Conservation (phyloP, 2,888 invertebrate species). For the Zaprionus obscuricornis region DNA sequence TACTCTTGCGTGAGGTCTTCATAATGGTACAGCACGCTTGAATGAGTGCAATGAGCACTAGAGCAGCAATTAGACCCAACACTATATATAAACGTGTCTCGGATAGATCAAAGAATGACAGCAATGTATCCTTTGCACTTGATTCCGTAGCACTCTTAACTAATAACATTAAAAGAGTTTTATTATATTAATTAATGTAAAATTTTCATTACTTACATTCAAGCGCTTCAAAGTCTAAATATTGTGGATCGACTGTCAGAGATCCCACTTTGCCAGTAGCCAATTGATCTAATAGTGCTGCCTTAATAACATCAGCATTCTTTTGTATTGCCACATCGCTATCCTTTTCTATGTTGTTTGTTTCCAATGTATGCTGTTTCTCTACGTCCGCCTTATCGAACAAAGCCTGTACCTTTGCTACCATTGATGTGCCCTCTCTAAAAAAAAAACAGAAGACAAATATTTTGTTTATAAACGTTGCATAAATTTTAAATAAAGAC, state of each 20-base stretch:
- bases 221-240: constrained; percentile 88
- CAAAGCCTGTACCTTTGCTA: constrained; percentile 90
- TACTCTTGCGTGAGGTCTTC: constrained; percentile 86
- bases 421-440: constrained; percentile 87
- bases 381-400: constrained; percentile 89
- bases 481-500: no score
- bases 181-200: not conserved
- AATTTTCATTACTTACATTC: constrained; percentile 85
- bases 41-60: constrained; percentile 90
- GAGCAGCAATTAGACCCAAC: constrained; percentile 90
- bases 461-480: no score
- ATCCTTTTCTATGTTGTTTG: constrained; percentile 57
- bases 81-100: constrained; percentile 92
- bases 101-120: constrained; percentile 87
- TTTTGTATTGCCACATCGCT: constrained; percentile 59
- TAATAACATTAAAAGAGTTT: constrained; percentile 28
- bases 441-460: constrained; percentile 24
- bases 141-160: constrained; percentile 67
- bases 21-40: constrained; percentile 94
- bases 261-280: constrained; percentile 90
- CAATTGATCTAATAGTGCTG: constrained; percentile 88
- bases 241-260: constrained; percentile 91
- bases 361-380: constrained; percentile 84
- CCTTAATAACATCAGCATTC: constrained; percentile 83
- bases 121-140: constrained; percentile 79